A percentile compares a stretch with the other conserved stretches of the same genome.
Conservation (phyloP, 2,888 invertebrate species). For the Clusia tigrina region DNA sequence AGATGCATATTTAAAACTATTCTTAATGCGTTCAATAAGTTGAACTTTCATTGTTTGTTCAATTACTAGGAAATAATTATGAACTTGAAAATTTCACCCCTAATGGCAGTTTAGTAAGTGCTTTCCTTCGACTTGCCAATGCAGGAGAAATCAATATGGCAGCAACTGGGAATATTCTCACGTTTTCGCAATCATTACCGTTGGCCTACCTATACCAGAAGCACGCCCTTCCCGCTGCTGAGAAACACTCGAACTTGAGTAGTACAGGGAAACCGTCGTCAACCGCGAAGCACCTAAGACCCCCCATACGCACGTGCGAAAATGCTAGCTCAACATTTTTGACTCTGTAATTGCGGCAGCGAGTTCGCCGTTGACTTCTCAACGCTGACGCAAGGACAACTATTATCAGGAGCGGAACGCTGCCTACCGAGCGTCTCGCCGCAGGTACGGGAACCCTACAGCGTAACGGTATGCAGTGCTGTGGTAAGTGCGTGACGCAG, state of each 20-base stretch:
- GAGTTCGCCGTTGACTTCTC: slow-evolving; percentile 21
- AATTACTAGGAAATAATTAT: too few relatives aligned
- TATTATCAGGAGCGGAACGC: slow-evolving; percentile 22
- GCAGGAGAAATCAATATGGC: too few relatives aligned
- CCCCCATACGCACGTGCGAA: slow-evolving; percentile 57
- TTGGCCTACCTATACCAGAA: background rate
- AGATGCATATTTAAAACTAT: too few relatives aligned
- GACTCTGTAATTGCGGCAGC: slow-evolving; percentile 48
- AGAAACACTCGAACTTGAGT: slow-evolving; percentile 34
- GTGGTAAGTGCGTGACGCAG: slow-evolving; percentile 33
- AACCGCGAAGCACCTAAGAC: slow-evolving; percentile 42
- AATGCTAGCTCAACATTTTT: slow-evolving; percentile 35
- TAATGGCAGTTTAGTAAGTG: too few relatives aligned
- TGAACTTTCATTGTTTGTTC: too few relatives aligned
- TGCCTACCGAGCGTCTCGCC: slow-evolving; percentile 36
- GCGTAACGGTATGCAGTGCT: too few relatives aligned
- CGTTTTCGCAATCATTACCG: slow-evolving; percentile 24
- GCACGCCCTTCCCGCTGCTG: slow-evolving; percentile 52
- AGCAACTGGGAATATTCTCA: slow-evolving; percentile 30
- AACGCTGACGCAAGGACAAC: background rate
- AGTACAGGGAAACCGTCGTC: slow-evolving; percentile 24
- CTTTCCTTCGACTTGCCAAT: too few relatives aligned
- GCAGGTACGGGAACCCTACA: too few relatives aligned
- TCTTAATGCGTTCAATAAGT: too few relatives aligned
- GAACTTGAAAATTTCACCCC: too few relatives aligned